These are phyloP conservation scores for Agrotis ipsilon DNA, from an alignment of 2,888 invertebrate species.

Conservation along the genomic window DNA sequence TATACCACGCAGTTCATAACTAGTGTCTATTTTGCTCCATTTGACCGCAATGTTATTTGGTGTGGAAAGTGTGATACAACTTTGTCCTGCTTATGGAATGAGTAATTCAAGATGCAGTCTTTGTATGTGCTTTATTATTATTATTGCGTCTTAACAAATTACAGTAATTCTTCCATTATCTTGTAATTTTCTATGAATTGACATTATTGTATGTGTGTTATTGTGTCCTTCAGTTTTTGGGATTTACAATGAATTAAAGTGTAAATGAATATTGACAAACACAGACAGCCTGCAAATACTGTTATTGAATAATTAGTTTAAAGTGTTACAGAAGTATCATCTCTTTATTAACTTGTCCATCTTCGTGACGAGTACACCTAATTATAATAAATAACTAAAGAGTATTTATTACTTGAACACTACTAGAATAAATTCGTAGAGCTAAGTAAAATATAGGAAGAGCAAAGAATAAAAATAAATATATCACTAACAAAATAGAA, in stretches of 20 bases:
- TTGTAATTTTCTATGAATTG: constrained; percentile 13
- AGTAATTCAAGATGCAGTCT: background rate
- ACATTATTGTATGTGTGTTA: constrained; percentile 4
- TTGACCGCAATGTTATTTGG: background rate
- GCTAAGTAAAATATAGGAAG: constrained; percentile 7
- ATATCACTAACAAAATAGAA: constrained; percentile 40
- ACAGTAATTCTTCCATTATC: constrained; percentile 3
- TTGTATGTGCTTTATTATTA: constrained; percentile 4
- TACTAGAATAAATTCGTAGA: background rate
- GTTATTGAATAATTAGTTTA: background rate
- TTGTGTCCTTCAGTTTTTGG: constrained; percentile 11
- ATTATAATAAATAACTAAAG: constrained; percentile 5
- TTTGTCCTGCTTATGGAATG: background rate
- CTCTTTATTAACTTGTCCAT: background rate
- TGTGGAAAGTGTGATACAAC: background rate
- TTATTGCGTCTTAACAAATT: background rate
- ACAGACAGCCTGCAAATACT: constrained; percentile 14
- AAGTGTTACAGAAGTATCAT: background rate
- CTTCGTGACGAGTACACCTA: background rate
- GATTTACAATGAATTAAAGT: constrained; percentile 4
- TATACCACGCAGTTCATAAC: constrained; percentile 18
- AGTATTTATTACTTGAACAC: background rate
- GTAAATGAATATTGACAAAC: constrained; percentile 33
- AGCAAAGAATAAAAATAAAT: constrained; percentile 43
- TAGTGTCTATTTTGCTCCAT: background rate